These are phyloP conservation scores for Macrostomum lignano DNA, from an alignment of 1,140 invertebrate species.

Conservation along the genomic window DNA sequence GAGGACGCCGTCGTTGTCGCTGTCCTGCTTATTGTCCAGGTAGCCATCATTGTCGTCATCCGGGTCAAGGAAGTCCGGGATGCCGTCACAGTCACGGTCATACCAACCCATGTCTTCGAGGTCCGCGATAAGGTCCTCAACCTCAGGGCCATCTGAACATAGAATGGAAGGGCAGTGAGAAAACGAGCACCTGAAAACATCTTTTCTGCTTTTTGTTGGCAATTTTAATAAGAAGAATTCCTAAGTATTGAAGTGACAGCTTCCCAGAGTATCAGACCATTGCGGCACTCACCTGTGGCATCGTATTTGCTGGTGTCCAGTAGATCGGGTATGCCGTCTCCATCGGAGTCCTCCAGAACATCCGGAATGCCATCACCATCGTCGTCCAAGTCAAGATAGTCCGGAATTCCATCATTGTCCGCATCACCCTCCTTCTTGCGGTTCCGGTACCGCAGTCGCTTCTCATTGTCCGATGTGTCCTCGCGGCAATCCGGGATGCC, in stretches of 20 bases:
- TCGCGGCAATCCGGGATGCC: constrained; percentile 10
- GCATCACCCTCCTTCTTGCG: constrained; percentile 5
- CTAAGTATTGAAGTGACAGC: background rate
- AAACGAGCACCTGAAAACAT: background rate
- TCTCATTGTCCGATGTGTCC: constrained; percentile 5
- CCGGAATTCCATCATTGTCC: constrained; percentile 9
- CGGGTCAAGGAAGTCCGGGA: constrained; percentile 3
- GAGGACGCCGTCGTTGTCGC: constrained; percentile 1
- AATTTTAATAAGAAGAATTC: background rate
- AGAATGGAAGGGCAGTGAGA: background rate
- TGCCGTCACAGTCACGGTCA: constrained; percentile 5
- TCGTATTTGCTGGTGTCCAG: background rate
- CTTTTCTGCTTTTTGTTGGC: background rate
- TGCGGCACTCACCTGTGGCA: no score
- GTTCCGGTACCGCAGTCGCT: constrained; percentile 1
- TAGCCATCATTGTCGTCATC: constrained; percentile 6
- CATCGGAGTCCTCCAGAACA: constrained; percentile 7
- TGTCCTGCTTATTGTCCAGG: constrained; percentile 6
- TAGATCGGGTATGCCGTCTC: constrained; percentile 2
- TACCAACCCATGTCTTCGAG: background rate
- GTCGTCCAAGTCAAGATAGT: constrained; percentile 8
- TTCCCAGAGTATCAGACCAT: background rate
- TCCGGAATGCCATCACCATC: constrained; percentile 9
- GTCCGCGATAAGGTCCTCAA: background rate
- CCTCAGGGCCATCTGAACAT: background rate